Evolutionary conservation across 35 echinoderm and acorn worm species (phyloP).

Genomic region (Anneissia japonica): DNA sequence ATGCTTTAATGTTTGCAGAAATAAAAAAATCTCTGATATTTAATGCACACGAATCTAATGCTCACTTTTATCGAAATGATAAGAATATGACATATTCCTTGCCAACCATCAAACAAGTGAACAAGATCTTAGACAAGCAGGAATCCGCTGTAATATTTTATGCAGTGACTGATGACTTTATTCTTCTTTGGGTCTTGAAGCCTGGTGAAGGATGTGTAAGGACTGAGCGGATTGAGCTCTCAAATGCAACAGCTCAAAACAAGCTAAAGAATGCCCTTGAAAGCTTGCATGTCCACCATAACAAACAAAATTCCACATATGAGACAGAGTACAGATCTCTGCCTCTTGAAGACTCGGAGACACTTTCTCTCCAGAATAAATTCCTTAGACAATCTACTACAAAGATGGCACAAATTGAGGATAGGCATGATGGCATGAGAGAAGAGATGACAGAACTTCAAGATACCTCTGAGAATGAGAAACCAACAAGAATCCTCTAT

Average conservation of each 20-base stretch:
- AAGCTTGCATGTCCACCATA: not conserved
- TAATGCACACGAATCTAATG: not conserved
- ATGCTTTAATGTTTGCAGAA: not conserved
- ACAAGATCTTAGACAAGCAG: conserved; percentile 44
- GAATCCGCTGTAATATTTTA: conserved; percentile 46
- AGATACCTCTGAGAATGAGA: not conserved
- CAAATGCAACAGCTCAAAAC: not conserved
- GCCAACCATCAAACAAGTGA: not conserved
- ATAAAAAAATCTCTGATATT: not conserved
- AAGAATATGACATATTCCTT: not conserved
- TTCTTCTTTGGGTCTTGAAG: conserved; percentile 53
- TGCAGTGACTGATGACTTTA: conserved; percentile 24
- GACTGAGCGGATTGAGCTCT: not conserved
- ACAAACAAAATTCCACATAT: not conserved
- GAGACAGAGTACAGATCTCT: conserved; percentile 65
- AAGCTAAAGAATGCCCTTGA: not conserved
- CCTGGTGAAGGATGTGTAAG: conserved; percentile 57
- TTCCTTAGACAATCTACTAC: conserved; percentile 2
- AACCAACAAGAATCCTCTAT: conserved; percentile 36
- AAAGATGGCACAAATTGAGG: not conserved
- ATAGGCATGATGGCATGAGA: not conserved
- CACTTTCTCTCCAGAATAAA: conserved; percentile 32
- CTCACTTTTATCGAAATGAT: not conserved
- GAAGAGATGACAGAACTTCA: not conserved
- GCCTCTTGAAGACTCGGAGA: conserved; percentile 40